phyloP scores from a whole-genome alignment of 2,113 vertebrate genomes.

The Lagopus leucura region DNA sequence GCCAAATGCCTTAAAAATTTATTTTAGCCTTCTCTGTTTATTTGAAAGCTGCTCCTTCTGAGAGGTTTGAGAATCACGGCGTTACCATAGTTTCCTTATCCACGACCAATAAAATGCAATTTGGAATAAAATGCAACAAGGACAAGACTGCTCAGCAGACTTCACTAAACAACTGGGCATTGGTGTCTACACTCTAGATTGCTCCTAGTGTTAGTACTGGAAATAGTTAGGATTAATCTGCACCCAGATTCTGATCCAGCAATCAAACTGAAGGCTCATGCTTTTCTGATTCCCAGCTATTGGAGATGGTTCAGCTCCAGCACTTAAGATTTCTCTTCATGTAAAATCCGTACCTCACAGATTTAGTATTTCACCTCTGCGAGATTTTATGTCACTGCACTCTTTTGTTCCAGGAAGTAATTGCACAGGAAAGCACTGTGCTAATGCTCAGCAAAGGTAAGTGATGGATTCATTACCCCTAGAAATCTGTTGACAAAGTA shows the following conservation, averaged over 20 bases:
- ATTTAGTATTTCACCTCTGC: not conserved
- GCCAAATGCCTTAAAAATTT: conserved; percentile 48
- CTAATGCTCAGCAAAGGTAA: conserved; percentile 15
- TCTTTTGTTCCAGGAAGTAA: not conserved
- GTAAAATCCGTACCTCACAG: not conserved
- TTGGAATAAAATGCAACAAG: conserved; percentile 19
- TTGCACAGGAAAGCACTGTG: not conserved
- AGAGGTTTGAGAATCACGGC: conserved; percentile 26
- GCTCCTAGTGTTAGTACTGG: not conserved
- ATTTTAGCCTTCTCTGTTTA: conserved; percentile 46
- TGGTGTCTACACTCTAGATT: not conserved
- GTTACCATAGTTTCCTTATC: conserved; percentile 60
- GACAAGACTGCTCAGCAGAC: not conserved
- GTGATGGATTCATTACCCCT: conserved; percentile 28
- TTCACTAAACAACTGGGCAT: not conserved
- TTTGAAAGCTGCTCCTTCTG: conserved; percentile 38
- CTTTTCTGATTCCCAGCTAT: not conserved
- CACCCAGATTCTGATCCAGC: not conserved
- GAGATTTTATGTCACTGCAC: not conserved
- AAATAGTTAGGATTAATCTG: not conserved
- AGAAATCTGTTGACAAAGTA: conserved; percentile 19
- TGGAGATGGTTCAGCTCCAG: not conserved
- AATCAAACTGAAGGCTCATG: not conserved
- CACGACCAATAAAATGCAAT: conserved; percentile 11
- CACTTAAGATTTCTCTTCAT: not conserved